Evolutionary conservation across 1,140 invertebrate genomes (phyloP).

Genomic region (Zophobas atratus): DNA sequence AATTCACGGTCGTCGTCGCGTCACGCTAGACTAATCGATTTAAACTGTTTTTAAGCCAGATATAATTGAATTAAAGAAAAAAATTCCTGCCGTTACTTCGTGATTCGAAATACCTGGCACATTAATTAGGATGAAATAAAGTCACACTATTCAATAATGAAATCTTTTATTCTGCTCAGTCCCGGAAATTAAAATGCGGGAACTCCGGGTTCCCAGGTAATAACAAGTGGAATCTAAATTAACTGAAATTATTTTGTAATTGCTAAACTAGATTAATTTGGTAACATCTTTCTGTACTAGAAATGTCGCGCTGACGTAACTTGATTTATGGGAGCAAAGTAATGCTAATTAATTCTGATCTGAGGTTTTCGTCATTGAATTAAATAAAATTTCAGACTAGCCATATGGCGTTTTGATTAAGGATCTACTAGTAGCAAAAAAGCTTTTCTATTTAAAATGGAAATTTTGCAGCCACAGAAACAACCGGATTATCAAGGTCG

Average conservation of each 20-base stretch:
- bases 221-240: not conserved
- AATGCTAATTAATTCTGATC: not conserved
- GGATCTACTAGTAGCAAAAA: not conserved
- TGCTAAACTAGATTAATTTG: not conserved
- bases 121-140: too few species aligned
- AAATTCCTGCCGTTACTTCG: not conserved
- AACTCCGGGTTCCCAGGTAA: too few species aligned
- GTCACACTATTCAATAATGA: too few species aligned
- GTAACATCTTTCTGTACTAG: not conserved
- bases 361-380: not conserved
- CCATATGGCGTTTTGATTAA: not conserved
- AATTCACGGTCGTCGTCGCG: not conserved
- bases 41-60: too few species aligned
- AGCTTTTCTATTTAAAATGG: too few species aligned
- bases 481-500: too few species aligned
- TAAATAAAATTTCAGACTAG: not conserved
- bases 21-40: not conserved
- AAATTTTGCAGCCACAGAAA: too few species aligned
- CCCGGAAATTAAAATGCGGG: too few species aligned
- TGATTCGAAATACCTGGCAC: not conserved
- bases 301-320: slow-evolving; percentile 1
- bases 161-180: too few species aligned
- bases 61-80: too few species aligned
- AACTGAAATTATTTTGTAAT: not conserved
- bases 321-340: not conserved